Conservation (phyloP, 2,888 invertebrate species). For the Cosmopolites sordidus region DNA sequence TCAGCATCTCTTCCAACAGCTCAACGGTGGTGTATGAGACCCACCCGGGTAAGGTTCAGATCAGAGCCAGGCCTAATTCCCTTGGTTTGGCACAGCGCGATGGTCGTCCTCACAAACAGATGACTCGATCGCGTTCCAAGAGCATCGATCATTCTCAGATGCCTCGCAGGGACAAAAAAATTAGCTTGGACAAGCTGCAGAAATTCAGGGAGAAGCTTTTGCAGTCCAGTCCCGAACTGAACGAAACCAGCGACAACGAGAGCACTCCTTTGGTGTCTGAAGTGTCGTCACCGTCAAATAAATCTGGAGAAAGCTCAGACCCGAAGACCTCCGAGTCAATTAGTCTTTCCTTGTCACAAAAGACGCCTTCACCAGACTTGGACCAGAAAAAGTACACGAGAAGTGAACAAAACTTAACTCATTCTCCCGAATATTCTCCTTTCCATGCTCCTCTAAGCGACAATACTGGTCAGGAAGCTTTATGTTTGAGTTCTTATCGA, state of each 20-base stretch:
- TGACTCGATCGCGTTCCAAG: slow-evolving; percentile 38
- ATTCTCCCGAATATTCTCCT: slow-evolving; percentile 32
- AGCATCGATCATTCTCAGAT: slow-evolving; percentile 40
- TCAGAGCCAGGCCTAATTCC: slow-evolving; percentile 37
- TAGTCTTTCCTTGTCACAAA: slow-evolving; percentile 35
- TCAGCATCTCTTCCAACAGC: slow-evolving; percentile 32
- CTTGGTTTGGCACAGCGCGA: slow-evolving; percentile 37
- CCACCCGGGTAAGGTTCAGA: slow-evolving; percentile 29
- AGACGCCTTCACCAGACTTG: slow-evolving; percentile 34
- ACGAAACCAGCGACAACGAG: slow-evolving; percentile 58
- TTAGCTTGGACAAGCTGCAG: slow-evolving; percentile 40
- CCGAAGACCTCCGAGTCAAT: slow-evolving; percentile 37
- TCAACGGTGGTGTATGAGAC: slow-evolving; percentile 34
- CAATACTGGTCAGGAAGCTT: slow-evolving; percentile 21
- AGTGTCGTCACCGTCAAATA: slow-evolving; percentile 40
- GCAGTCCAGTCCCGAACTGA: slow-evolving; percentile 43
- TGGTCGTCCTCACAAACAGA: slow-evolving; percentile 28
- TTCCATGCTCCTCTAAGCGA: slow-evolving; percentile 24
- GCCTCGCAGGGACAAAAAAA: slow-evolving; percentile 28
- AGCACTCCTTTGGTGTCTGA: slow-evolving; percentile 62
- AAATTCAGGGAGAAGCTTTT: slow-evolving; percentile 45
- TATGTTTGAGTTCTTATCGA: slow-evolving; percentile 5
- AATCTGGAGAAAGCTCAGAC: slow-evolving; percentile 37
- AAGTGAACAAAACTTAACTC: slow-evolving; percentile 38
- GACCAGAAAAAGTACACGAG: slow-evolving; percentile 29